Base-by-base conservation (phyloP, 2,797 vertebrate species). In the Clamator glandarius region DNA sequence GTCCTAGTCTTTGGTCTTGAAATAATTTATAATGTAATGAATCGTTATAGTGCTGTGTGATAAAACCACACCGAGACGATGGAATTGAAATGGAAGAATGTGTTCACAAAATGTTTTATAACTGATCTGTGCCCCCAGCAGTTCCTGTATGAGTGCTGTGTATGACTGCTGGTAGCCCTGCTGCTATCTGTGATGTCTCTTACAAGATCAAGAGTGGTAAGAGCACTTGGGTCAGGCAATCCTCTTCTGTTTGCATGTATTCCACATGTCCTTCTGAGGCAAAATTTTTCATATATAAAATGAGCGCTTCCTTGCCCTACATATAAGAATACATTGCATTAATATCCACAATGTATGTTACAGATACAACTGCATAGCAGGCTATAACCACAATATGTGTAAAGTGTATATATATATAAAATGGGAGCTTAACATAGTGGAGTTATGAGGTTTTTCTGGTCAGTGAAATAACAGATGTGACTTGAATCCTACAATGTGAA, bases 11-110 rank as follows among this genome's bases (percentile, higher is more conserved):
- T 90, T 82, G 73, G 83, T 91, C 85, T 92, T 88, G 67, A 91
- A 86, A 87, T 89, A 84, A 91, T 94, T 95, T 91, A 90, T 51
- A 76, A 55, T 33, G 5, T 74, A 82, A 90, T 90, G 91, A 90
- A 84, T 84, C 31, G 16, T 86, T 90, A 39, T 4, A 46, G 63
- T 67, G 62, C 61, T 36, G 44, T 46, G 48, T 79, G 87, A 95
- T 93, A 81, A 81, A 95, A 92, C 79, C 78, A 70, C 84, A 35
- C 10, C 0, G 18, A 69, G 79, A 74, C 73, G 52, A 41, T 69
- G 59, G 82, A 68, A 72, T 88, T 51, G 50, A 41, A 90, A 73
- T 0, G 18, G 57, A 88, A 66, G 44, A 66, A 76, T 8, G 31
- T 69, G 44, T 63, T 88, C 73, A 84, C 48, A 48, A 85, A 82